Conservation (phyloP, 1,140 invertebrate species). For the Metopolophium dirhodum region DNA sequence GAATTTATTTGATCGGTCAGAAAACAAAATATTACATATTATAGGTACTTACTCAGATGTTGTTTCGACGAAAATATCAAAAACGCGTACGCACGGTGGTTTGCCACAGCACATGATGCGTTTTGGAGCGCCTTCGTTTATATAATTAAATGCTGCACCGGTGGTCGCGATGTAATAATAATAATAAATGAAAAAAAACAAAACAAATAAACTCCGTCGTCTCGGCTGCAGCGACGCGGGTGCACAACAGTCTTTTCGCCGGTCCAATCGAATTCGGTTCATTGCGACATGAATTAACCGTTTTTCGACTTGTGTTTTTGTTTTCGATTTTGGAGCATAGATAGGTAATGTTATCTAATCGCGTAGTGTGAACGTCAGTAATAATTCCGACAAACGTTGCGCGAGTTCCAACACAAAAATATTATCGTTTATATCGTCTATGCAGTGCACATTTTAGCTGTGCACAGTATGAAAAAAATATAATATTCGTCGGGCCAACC, state of each 20-base stretch:
- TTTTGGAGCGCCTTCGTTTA: not conserved
- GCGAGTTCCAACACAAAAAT: not conserved
- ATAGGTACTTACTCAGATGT: not conserved
- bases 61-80: not conserved
- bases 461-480: not conserved
- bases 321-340: not conserved
- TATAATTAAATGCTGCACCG: not conserved
- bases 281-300: not conserved
- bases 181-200: not conserved
- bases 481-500: not conserved
- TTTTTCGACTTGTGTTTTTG: not conserved
- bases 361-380: too few relatives aligned
- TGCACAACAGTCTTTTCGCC: not conserved
- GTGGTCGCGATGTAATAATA: slow-evolving; percentile 6
- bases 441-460: not conserved
- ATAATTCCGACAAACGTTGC: not conserved
- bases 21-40: not conserved
- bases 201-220: not conserved
- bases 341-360: too few relatives aligned
- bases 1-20: not conserved
- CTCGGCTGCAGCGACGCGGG: not conserved
- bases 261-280: not conserved
- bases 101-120: not conserved
- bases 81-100: not conserved
- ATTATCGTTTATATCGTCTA: not conserved